Conservation (phyloP, 2,888 invertebrate species). For the Ctena decussata region DNA sequence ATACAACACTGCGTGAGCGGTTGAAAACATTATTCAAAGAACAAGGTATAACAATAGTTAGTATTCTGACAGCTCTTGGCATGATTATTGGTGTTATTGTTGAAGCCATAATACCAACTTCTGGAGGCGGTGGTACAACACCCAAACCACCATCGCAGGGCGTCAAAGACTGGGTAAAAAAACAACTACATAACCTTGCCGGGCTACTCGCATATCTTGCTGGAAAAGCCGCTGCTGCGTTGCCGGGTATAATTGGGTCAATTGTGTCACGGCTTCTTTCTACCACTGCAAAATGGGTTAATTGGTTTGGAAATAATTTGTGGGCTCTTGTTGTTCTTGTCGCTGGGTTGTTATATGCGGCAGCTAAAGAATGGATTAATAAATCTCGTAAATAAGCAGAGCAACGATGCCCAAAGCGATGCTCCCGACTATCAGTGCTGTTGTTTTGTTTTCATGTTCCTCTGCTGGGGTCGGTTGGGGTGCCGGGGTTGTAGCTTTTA, state of each 20-base stretch:
- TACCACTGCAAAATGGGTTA: not conserved
- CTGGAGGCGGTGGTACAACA: not conserved
- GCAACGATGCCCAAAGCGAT: not conserved
- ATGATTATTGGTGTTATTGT: slow-evolving; percentile 48
- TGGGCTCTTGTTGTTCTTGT: slow-evolving; percentile 16
- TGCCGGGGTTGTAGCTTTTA: too few relatives aligned
- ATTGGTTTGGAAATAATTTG: slow-evolving; percentile 18
- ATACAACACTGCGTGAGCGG: too few relatives aligned
- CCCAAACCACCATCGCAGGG: slow-evolving; percentile 3
- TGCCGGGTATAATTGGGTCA: slow-evolving; percentile 23
- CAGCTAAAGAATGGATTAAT: not conserved
- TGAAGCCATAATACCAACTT: slow-evolving; percentile 33
- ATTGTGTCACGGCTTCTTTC: slow-evolving; percentile 22
- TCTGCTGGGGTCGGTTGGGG: not conserved
- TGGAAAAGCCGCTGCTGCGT: slow-evolving; percentile 22
- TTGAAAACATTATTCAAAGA: too few relatives aligned
- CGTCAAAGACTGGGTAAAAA: slow-evolving; percentile 3
- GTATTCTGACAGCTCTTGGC: slow-evolving; percentile 49
- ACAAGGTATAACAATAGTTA: slow-evolving; percentile 49
- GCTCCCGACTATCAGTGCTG: not conserved
- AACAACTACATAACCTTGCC: slow-evolving; percentile 8
- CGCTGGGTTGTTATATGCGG: slow-evolving; percentile 13
- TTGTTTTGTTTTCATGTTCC: not conserved
- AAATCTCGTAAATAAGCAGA: not conserved
- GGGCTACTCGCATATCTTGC: slow-evolving; percentile 6